These are phyloP conservation scores for Tridacna crocea DNA, from an alignment of 2,888 invertebrate species.

Conservation along the genomic window DNA sequence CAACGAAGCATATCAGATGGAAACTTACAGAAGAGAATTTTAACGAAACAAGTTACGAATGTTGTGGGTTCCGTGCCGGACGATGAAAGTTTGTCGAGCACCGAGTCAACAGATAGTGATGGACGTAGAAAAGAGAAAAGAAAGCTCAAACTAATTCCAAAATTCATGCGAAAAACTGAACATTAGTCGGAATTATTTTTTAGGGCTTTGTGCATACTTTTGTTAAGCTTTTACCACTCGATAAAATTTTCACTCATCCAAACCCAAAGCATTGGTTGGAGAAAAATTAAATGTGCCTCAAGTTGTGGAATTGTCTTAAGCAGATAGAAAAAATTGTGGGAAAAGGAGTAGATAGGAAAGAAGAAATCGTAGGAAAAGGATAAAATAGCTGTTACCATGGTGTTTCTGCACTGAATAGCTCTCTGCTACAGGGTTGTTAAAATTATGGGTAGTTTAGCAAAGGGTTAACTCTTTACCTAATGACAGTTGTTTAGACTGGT, in stretches of 20 bases:
- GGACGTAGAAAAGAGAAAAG: conserved; percentile 59
- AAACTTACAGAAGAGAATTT: conserved; percentile 47
- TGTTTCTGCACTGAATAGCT: no score
- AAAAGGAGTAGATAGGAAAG: background rate
- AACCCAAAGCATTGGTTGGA: background rate
- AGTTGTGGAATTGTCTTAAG: background rate
- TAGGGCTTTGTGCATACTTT: background rate
- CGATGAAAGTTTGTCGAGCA: conserved; percentile 59
- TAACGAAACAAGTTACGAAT: conserved; percentile 51
- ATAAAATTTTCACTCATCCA: background rate
- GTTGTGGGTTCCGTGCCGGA: conserved; percentile 44
- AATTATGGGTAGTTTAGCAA: no score
- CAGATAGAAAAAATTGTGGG: background rate
- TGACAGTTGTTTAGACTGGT: no score
- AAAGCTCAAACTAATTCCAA: conserved; percentile 58
- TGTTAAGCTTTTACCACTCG: background rate
- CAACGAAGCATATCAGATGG: conserved; percentile 52
- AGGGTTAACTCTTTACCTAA: no score
- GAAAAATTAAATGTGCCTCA: background rate
- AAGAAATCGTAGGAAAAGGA: background rate
- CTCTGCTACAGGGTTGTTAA: no score
- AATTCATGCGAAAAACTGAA: conserved; percentile 60
- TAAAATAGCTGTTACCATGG: no score
- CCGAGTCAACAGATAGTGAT: conserved; percentile 58
- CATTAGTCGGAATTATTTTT: background rate